Evolutionary conservation across 2,888 invertebrate species (phyloP).

Genomic region (Protonemura montana): DNA sequence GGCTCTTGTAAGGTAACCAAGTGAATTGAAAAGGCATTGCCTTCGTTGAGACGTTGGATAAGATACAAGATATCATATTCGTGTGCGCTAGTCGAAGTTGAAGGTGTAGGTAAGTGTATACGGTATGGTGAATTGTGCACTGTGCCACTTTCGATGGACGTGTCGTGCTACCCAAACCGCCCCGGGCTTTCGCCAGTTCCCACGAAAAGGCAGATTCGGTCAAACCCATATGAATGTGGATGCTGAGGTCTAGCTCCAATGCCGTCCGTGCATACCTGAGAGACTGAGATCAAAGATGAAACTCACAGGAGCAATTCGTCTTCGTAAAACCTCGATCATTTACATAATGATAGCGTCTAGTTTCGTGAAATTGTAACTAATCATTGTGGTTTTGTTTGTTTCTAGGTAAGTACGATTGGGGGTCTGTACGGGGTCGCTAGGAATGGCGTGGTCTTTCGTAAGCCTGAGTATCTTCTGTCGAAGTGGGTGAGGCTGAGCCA

Average conservation of each 20-base stretch:
- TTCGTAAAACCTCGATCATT: conserved; percentile 2
- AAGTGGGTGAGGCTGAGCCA: conserved; percentile 13
- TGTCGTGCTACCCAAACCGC: conserved; percentile 23
- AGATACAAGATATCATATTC: background rate
- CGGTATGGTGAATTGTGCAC: conserved; percentile 13
- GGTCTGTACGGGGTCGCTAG: background rate
- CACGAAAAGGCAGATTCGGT: conserved; percentile 28
- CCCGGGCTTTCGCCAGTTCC: conserved; percentile 25
- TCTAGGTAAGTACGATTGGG: conserved; percentile 36
- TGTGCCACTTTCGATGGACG: conserved; percentile 32
- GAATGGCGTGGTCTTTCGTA: background rate
- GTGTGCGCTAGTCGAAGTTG: background rate
- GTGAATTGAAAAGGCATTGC: background rate
- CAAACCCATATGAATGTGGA: background rate
- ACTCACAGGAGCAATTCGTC: conserved; percentile 8
- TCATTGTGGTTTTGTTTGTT: conserved; percentile 32
- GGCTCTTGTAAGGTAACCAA: background rate
- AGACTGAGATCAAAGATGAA: background rate
- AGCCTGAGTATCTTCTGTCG: background rate
- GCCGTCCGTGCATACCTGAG: conserved; percentile 9
- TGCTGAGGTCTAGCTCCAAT: background rate
- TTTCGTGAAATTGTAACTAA: conserved; percentile 22
- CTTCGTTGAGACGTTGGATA: background rate
- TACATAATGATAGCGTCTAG: conserved; percentile 15
- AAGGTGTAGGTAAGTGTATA: background rate